phyloP scores from a whole-genome alignment of 2,888 invertebrate species.

The Thymelicus acteon region DNA sequence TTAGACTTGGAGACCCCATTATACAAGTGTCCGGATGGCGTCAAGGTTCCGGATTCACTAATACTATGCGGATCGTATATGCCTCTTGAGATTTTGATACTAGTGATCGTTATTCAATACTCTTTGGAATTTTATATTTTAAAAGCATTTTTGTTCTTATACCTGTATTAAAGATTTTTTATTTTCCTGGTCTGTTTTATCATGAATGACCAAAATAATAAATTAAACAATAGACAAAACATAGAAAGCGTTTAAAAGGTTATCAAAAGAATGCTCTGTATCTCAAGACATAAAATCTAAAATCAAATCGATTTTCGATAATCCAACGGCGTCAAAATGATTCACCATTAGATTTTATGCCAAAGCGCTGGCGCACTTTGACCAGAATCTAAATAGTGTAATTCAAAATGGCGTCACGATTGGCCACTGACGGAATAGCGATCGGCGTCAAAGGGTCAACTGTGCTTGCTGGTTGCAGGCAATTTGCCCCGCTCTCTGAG shows the following conservation, averaged over 20 bases:
- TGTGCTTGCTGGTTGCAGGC: constrained; percentile 61
- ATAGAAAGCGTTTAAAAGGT: too few relatives aligned
- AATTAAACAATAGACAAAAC: too few relatives aligned
- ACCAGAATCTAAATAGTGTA: constrained; percentile 45
- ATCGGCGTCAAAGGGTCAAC: constrained; percentile 70
- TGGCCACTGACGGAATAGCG: constrained; percentile 60
- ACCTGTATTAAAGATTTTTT: too few relatives aligned
- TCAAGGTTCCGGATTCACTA: constrained; percentile 88
- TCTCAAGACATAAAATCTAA: too few relatives aligned
- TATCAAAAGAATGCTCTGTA: too few relatives aligned
- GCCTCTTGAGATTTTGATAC: constrained; percentile 58
- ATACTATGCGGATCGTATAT: constrained; percentile 87
- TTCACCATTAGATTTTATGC: constrained; percentile 49
- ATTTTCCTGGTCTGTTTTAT: too few relatives aligned
- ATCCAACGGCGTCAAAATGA: constrained; percentile 17
- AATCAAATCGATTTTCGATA: too few relatives aligned
- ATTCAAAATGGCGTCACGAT: constrained; percentile 53
- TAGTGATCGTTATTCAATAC: not conserved
- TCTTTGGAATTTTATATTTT: not conserved
- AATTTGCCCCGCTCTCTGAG: constrained; percentile 74
- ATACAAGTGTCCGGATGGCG: constrained; percentile 90
- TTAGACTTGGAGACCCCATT: constrained; percentile 88
- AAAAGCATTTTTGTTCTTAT: too few relatives aligned
- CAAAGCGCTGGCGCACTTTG: constrained; percentile 38
- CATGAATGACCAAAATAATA: too few relatives aligned